Conservation (phyloP, 2,797 vertebrate genomes). For the Galaxias olidus region DNA sequence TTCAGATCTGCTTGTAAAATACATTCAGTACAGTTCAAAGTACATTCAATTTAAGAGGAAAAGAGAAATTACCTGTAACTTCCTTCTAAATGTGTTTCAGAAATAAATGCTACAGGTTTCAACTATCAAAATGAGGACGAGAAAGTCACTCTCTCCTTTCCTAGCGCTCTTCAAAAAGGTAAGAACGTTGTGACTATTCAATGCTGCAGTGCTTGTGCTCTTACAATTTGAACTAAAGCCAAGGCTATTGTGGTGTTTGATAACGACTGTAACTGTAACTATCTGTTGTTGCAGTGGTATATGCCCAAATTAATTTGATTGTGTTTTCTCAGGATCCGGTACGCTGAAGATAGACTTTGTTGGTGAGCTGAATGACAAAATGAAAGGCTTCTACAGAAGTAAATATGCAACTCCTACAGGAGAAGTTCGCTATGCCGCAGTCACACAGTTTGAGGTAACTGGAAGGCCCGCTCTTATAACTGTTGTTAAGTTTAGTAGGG, state of each 20-base stretch:
- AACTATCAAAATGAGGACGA: conserved; percentile 99
- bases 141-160: conserved; percentile 97
- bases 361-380: conserved; percentile 98
- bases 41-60: too few species aligned
- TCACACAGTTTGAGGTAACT: conserved; percentile 97
- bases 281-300: conserved; percentile 15
- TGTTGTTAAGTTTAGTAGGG: conserved; percentile 5
- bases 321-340: conserved; percentile 80
- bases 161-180: conserved; percentile 93
- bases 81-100: conserved; percentile 57
- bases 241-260: background rate
- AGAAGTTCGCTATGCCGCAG: conserved; percentile 91
- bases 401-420: conserved; percentile 88
- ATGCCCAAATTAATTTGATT: conserved; percentile 23
- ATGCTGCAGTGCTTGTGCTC: too few species aligned
- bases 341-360: conserved; percentile 96
- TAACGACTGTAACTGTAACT: background rate
- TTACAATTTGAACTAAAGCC: too few species aligned
- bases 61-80: background rate
- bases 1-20: too few species aligned
- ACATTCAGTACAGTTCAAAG: too few species aligned
- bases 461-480: background rate
- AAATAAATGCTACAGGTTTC: conserved; percentile 97
- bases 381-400: conserved; percentile 99
- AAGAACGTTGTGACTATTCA: conserved; percentile 10